Evolutionary conservation across 2,797 vertebrate species (phyloP).

Genomic region (Serranus cabrilla): DNA sequence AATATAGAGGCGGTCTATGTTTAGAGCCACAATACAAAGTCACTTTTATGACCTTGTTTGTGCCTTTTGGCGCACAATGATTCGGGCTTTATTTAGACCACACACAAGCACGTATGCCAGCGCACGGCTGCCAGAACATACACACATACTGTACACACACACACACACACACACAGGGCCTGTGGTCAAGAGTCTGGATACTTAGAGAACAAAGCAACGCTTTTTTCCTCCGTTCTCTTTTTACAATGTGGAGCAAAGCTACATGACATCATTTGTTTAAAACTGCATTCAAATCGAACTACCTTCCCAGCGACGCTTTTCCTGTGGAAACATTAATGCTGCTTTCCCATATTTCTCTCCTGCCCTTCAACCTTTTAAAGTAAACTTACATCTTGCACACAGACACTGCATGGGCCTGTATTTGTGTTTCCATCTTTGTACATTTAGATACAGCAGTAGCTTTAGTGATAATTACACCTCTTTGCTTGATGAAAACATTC

Average conservation of each 20-base stretch:
- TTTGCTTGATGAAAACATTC: conserved; percentile 23
- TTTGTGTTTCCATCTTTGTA: neutral
- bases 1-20: conserved; percentile 64
- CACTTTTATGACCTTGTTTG: conserved; percentile 76
- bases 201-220: conserved; percentile 70
- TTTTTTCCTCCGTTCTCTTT: conserved; percentile 56
- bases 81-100: conserved; percentile 75
- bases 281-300: conserved; percentile 52
- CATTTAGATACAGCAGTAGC: neutral
- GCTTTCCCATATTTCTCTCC: conserved; percentile 21
- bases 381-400: conserved; percentile 13
- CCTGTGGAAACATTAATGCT: conserved; percentile 59
- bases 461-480: conserved; percentile 6
- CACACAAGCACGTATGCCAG: conserved; percentile 54
- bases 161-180: neutral
- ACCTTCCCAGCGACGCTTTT: conserved; percentile 28
- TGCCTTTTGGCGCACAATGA: conserved; percentile 66
- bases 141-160: conserved; percentile 14
- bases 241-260: conserved; percentile 59
- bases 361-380: conserved; percentile 20
- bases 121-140: conserved; percentile 14
- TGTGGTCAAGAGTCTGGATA: conserved; percentile 57
- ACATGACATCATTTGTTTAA: conserved; percentile 74
- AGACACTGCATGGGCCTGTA: neutral
- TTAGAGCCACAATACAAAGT: conserved; percentile 70